phyloP scores from a whole-genome alignment of 2,113 vertebrate genomes.

The Lepidothrix coronata region DNA sequence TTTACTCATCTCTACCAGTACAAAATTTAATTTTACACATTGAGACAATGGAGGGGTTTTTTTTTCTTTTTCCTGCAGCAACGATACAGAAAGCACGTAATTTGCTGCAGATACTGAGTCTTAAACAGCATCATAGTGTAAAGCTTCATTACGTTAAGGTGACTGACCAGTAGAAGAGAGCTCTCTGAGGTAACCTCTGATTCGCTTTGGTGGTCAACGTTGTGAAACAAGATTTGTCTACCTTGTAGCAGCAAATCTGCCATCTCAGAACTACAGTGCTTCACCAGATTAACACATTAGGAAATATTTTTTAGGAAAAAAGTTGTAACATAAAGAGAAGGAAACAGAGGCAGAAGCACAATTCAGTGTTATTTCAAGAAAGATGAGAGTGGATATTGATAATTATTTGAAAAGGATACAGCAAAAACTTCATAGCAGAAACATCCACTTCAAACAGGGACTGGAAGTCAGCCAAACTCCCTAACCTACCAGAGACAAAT shows the following conservation, averaged over 20 bases:
- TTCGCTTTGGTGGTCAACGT: background rate
- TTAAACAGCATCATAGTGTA: background rate
- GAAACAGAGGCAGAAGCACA: background rate
- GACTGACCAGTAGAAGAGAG: background rate
- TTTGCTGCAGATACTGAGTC: background rate
- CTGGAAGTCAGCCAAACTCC: slow-evolving; percentile 48
- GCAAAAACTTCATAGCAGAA: slow-evolving; percentile 37
- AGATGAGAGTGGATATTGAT: slow-evolving; percentile 3
- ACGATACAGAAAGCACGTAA: background rate
- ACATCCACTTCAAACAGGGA: slow-evolving; percentile 33
- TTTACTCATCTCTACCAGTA: background rate
- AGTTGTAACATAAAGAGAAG: background rate
- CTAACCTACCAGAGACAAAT: slow-evolving; percentile 33
- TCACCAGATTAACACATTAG: background rate
- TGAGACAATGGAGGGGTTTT: background rate
- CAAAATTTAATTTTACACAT: background rate
- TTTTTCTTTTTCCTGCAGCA: background rate
- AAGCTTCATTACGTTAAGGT: background rate
- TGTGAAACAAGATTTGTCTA: background rate
- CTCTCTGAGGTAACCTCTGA: background rate
- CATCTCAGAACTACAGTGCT: background rate
- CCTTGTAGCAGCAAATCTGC: background rate
- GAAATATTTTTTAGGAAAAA: background rate
- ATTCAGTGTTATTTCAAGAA: background rate
- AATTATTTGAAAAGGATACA: slow-evolving; percentile 7